These are phyloP conservation scores for Phalanger gymnotis DNA, from an alignment of 2,797 vertebrate genomes.

Conservation along the genomic window DNA sequence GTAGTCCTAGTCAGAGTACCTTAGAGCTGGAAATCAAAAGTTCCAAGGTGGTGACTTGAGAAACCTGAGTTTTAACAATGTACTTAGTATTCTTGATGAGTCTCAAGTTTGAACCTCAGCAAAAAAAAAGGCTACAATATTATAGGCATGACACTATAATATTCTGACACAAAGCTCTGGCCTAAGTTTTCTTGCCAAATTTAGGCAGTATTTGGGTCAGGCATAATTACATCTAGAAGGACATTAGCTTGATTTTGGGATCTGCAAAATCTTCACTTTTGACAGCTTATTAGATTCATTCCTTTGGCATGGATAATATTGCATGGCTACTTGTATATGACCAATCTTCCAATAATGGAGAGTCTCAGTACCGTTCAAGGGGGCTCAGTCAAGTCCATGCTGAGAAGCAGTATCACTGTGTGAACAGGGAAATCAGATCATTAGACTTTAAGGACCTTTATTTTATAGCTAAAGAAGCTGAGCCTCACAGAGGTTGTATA, in stretches of 20 bases:
- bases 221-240: not conserved
- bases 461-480: not conserved
- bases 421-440: not conserved
- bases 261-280: not conserved
- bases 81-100: rapidly evolving
- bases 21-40: not conserved
- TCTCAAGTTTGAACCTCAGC: not conserved
- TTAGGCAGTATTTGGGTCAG: not conserved
- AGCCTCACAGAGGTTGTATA: not conserved
- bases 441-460: not conserved
- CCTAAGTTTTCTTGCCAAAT: not conserved
- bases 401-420: not conserved
- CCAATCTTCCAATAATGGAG: not conserved
- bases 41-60: not conserved
- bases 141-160: rapidly evolving
- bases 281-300: rapidly evolving
- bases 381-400: not conserved
- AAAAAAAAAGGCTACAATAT: not conserved
- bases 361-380: not conserved
- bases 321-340: not conserved
- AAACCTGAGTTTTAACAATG: rapidly evolving
- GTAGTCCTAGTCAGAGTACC: too few relatives aligned
- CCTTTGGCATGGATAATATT: too few relatives aligned
- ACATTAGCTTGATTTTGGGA: too few relatives aligned
- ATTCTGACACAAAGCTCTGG: rapidly evolving